Percentiles rank a stretch among this genome's conserved stretches.
phyloP scores from a whole-genome alignment of 2,797 vertebrate genomes.

The Merluccius polli region DNA sequence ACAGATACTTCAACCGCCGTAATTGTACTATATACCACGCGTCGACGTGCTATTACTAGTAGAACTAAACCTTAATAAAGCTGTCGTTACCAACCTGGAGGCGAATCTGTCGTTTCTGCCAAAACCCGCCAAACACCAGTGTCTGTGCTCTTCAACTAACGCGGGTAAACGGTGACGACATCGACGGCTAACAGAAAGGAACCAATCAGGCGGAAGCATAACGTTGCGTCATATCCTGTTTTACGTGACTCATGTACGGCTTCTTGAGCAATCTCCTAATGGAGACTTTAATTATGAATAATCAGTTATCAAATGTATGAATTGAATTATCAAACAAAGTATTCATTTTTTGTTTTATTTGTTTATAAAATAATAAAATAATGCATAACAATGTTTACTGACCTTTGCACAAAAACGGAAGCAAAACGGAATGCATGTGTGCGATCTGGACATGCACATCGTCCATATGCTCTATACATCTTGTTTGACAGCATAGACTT shows the following conservation, averaged over 20 bases:
- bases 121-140: slow-evolving; percentile 56
- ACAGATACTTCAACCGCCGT: neutral
- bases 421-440: neutral
- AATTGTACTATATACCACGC: neutral
- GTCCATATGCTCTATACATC: neutral
- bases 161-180: slow-evolving; percentile 60
- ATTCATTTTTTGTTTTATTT: no score
- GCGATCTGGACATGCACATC: no score
- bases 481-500: neutral
- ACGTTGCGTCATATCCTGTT: slow-evolving; percentile 10
- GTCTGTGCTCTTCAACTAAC: slow-evolving; percentile 41
- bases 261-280: neutral
- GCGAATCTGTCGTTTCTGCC: neutral
- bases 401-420: neutral
- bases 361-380: no score
- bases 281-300: no score
- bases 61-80: neutral
- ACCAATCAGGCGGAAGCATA: neutral
- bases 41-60: neutral
- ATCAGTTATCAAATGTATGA: no score
- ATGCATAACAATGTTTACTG: no score
- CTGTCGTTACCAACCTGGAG: slow-evolving; percentile 36
- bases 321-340: neutral
- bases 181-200: neutral
- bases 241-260: neutral